phyloP scores from a whole-genome alignment of 2,888 invertebrate genomes.

The Noctua janthe region DNA sequence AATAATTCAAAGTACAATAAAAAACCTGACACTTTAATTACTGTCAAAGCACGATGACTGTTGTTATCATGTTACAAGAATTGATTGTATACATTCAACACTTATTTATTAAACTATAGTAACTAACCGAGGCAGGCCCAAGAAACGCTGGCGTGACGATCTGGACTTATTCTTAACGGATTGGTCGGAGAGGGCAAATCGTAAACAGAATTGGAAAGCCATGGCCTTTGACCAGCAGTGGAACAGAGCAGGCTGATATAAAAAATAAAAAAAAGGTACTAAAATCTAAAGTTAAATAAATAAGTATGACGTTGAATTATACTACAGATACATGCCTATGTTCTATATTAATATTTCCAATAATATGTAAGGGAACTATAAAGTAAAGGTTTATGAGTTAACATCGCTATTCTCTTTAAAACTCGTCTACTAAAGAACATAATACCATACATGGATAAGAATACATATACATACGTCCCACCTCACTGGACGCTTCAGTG shows the following conservation, averaged over 20 bases:
- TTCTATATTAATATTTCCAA: neutral
- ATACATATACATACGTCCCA: neutral
- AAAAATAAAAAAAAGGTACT: too few relatives aligned
- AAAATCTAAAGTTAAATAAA: too few relatives aligned
- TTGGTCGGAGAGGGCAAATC: too few relatives aligned
- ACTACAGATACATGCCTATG: neutral
- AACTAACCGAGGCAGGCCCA: too few relatives aligned
- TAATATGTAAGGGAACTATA: neutral
- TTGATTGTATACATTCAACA: neutral
- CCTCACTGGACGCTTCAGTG: conserved; percentile 10
- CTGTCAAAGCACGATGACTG: neutral
- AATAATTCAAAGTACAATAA: neutral
- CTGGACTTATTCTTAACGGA: too few relatives aligned
- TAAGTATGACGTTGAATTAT: neutral
- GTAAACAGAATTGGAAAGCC: too few relatives aligned
- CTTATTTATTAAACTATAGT: neutral
- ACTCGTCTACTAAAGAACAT: neutral
- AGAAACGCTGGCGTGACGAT: too few relatives aligned
- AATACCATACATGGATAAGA: neutral
- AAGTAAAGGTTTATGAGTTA: neutral
- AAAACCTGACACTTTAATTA: neutral
- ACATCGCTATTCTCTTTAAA: neutral
- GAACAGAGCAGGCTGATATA: too few relatives aligned
- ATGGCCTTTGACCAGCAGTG: too few relatives aligned
- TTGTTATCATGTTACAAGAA: neutral